Percentiles rank a stretch among this genome's conserved stretches.
Conservation (phyloP, 2,797 vertebrate genomes). For the Ctenopoma multispine region DNA sequence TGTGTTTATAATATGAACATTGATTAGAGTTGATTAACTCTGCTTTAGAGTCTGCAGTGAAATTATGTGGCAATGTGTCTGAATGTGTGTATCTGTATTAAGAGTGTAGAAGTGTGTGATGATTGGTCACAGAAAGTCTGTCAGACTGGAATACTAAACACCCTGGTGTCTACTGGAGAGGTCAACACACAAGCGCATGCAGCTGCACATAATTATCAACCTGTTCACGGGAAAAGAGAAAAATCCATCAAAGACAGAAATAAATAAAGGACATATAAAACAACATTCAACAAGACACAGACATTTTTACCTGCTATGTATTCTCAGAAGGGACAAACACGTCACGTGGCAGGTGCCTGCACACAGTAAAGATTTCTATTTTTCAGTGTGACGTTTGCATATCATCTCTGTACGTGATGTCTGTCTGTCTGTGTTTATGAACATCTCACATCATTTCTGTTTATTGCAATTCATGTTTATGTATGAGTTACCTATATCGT, state of each 20-base stretch:
- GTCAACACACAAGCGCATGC: slow-evolving; percentile 62
- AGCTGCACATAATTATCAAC: slow-evolving; percentile 66
- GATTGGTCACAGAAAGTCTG: slow-evolving; percentile 62
- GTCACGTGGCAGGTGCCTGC: slow-evolving; percentile 4
- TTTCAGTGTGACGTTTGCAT: slow-evolving; percentile 12
- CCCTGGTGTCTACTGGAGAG: slow-evolving; percentile 60
- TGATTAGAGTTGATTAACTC: slow-evolving; percentile 75
- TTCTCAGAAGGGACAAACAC: background rate
- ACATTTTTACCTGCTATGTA: background rate
- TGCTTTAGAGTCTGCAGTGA: slow-evolving; percentile 51
- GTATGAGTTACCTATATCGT: slow-evolving; percentile 52
- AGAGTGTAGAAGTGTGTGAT: slow-evolving; percentile 53
- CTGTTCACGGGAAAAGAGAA: slow-evolving; percentile 38
- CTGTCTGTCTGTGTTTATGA: slow-evolving; percentile 44
- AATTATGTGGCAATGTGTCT: slow-evolving; percentile 57
- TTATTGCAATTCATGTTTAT: slow-evolving; percentile 68
- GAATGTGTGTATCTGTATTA: slow-evolving; percentile 34
- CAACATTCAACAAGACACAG: slow-evolving; percentile 1
- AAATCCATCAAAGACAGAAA: slow-evolving; percentile 14
- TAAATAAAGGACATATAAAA: slow-evolving; percentile 6
- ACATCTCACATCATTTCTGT: slow-evolving; percentile 55
- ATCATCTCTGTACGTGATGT: slow-evolving; percentile 25
- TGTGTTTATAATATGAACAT: slow-evolving; percentile 63
- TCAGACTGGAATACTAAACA: slow-evolving; percentile 72
- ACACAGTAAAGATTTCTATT: background rate